A percentile compares a stretch with the other conserved stretches of the same genome.
phyloP scores from a whole-genome alignment of 2,113 vertebrate genomes.

The Cricetomys ansorgei region DNA sequence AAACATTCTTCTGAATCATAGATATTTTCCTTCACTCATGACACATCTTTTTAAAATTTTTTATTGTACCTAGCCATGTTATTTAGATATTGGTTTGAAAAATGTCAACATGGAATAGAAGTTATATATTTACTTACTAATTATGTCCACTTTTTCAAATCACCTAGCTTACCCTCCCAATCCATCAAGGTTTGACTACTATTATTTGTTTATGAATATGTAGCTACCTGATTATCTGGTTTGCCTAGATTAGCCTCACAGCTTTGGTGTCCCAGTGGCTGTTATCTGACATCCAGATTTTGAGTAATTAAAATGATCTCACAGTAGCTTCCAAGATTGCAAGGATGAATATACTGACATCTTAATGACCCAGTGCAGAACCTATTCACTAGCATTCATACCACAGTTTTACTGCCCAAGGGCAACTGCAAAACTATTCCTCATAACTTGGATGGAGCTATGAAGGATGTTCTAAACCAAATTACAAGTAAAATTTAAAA shows the following conservation, averaged over 20 bases:
- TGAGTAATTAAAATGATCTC: neutral
- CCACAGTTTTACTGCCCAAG: neutral
- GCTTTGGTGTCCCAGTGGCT: neutral
- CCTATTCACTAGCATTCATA: neutral
- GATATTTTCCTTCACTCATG: neutral
- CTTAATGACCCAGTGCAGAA: neutral
- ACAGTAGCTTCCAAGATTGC: neutral
- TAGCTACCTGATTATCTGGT: neutral
- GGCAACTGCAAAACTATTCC: neutral
- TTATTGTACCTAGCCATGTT: neutral
- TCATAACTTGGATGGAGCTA: neutral
- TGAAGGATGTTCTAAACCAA: neutral
- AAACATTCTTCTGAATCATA: neutral
- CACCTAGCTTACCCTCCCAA: neutral
- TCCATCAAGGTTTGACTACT: neutral
- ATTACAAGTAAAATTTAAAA: neutral
- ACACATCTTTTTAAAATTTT: neutral
- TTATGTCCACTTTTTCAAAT: neutral
- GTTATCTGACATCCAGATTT: neutral
- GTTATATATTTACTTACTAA: neutral
- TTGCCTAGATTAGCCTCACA: neutral
- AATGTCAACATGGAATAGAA: neutral
- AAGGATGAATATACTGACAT: neutral
- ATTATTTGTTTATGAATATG: neutral
- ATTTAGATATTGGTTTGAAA: neutral